Evolutionary conservation across 2,888 invertebrate genomes (phyloP).

Genomic region (Julus scandinavius): DNA sequence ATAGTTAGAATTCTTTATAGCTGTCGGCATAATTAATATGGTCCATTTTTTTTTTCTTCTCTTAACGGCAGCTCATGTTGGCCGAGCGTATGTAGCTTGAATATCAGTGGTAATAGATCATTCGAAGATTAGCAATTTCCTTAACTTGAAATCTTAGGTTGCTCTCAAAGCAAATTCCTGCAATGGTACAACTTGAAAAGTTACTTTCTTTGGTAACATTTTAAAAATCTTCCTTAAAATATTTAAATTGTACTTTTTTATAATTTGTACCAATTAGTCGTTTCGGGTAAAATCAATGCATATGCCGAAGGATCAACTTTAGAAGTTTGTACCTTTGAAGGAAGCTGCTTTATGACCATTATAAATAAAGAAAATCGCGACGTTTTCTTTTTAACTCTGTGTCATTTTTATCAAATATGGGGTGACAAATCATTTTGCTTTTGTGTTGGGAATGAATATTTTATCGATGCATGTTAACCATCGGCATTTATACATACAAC

Average conservation of each 20-base stretch:
- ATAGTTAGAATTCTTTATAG: background rate
- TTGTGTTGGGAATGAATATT: constrained; percentile 11
- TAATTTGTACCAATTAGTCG: too few relatives aligned
- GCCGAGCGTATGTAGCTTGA: background rate
- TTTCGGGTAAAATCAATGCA: too few relatives aligned
- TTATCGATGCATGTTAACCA: constrained; percentile 17
- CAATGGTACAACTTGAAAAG: background rate
- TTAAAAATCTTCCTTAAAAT: too few relatives aligned
- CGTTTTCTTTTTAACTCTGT: background rate
- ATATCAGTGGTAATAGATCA: background rate
- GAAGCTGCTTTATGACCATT: background rate
- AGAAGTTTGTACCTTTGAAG: background rate
- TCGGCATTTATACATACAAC: constrained; percentile 30
- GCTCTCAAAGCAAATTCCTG: background rate
- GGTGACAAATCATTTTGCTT: background rate
- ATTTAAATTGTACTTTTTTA: too few relatives aligned
- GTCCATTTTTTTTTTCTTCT: background rate
- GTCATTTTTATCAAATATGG: background rate
- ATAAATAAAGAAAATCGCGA: background rate
- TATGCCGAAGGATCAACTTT: too few relatives aligned
- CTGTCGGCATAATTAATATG: background rate
- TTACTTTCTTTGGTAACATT: too few relatives aligned
- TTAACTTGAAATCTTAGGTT: background rate
- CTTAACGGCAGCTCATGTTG: constrained; percentile 28
- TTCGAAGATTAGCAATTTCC: background rate